Conservation (phyloP, 2,888 invertebrate genomes). For the Hypomecis atomaria region DNA sequence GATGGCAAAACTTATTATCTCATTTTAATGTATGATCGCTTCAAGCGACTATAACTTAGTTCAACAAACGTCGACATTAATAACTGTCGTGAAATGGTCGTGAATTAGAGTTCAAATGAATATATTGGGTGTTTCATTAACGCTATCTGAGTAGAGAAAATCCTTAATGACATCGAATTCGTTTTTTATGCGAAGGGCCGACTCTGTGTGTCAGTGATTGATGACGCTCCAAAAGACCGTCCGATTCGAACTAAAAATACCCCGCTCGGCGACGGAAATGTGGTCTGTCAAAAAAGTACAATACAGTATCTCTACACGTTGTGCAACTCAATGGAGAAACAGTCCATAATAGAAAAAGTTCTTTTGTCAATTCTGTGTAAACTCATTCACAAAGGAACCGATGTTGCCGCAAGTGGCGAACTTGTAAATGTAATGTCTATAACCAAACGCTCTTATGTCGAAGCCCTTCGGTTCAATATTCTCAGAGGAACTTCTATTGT, state of each 20-base stretch:
- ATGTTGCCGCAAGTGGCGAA: slow-evolving; percentile 34
- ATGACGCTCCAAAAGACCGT: slow-evolving; percentile 59
- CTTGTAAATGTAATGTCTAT: slow-evolving; percentile 18
- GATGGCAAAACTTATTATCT: slow-evolving; percentile 28
- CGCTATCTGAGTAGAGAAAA: slow-evolving; percentile 54
- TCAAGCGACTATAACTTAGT: slow-evolving; percentile 36
- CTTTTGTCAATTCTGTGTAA: slow-evolving; percentile 56
- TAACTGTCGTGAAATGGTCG: slow-evolving; percentile 24
- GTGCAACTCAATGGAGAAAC: slow-evolving; percentile 47
- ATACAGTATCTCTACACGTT: slow-evolving; percentile 46
- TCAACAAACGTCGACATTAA: slow-evolving; percentile 36
- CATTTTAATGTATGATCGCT: slow-evolving; percentile 36
- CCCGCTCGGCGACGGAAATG: slow-evolving; percentile 41
- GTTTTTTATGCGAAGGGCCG: slow-evolving; percentile 61
- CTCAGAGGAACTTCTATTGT: slow-evolving; percentile 8
- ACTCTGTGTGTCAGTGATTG: slow-evolving; percentile 66
- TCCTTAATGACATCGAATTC: slow-evolving; percentile 58
- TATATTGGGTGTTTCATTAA: slow-evolving; percentile 39
- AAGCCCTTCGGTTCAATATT: slow-evolving; percentile 17
- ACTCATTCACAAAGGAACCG: slow-evolving; percentile 52
- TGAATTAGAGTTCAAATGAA: slow-evolving; percentile 36
- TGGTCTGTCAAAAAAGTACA: slow-evolving; percentile 44
- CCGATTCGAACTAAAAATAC: slow-evolving; percentile 51
- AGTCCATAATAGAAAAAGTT: slow-evolving; percentile 47
- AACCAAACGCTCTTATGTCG: slow-evolving; percentile 16